Percentiles rank a stretch among this genome's conserved stretches.
These are phyloP conservation scores for Lepidocyrtinus sp. DNA, from an alignment of 2,888 invertebrate species.

Conservation along the genomic window DNA sequence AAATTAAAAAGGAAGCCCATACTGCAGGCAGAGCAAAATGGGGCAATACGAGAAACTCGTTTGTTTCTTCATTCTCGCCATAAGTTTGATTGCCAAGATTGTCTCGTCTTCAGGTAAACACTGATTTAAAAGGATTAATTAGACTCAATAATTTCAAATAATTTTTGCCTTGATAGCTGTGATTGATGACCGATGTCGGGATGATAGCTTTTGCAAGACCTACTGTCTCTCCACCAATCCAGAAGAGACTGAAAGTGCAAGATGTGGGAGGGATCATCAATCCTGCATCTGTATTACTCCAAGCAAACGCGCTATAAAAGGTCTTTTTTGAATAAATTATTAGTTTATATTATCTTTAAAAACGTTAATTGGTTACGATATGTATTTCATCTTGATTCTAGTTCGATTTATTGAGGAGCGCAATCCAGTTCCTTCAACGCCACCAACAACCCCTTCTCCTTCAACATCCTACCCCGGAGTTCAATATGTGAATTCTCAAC, in stretches of 20 bases:
- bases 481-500: constrained; percentile 42
- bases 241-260: constrained; percentile 49
- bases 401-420: constrained; percentile 64
- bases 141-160: not conserved
- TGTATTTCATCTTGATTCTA: too few species aligned
- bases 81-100: not conserved
- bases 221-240: constrained; percentile 59
- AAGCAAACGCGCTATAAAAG: constrained; percentile 55
- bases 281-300: constrained; percentile 62
- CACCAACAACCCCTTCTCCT: constrained; percentile 39
- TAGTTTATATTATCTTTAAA: constrained; percentile 6
- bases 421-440: constrained; percentile 56
- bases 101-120: constrained; percentile 18
- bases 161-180: constrained; percentile 16
- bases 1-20: not conserved
- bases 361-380: constrained; percentile 9
- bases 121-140: not conserved
- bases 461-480: not conserved
- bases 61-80: constrained; percentile 2
- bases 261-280: constrained; percentile 56
- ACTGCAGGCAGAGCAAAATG: constrained; percentile 23
- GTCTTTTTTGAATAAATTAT: constrained; percentile 32
- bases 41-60: constrained; percentile 25
- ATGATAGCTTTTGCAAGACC: constrained; percentile 51
- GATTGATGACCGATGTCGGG: constrained; percentile 40